Percentiles rank a stretch among this genome's conserved stretches.
Conservation (phyloP, 2,113 vertebrate species). For the Onychostruthus taczanowskii region DNA sequence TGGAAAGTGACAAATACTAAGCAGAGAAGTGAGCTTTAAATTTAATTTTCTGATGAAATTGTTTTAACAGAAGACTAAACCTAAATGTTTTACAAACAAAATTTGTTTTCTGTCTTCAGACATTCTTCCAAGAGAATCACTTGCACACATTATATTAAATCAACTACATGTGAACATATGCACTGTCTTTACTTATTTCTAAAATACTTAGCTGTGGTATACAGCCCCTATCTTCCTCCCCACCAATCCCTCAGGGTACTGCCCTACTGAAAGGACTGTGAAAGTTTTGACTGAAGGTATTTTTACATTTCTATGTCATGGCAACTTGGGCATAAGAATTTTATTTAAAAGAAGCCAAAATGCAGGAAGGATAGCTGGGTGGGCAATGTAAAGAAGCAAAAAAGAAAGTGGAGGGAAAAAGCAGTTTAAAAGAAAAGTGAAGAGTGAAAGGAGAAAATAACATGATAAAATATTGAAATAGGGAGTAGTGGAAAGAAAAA, state of each 20-base stretch:
- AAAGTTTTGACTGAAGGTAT: not conserved
- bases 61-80: not conserved
- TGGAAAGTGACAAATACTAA: not conserved
- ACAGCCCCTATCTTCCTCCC: not conserved
- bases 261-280: not conserved
- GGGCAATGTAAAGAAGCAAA: not conserved
- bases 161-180: not conserved
- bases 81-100: not conserved
- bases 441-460: not conserved
- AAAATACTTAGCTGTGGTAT: not conserved
- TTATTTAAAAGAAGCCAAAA: not conserved
- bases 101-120: not conserved
- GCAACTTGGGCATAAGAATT: not conserved
- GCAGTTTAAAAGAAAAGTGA: not conserved
- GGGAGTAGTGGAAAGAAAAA: not conserved
- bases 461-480: not conserved
- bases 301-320: not conserved
- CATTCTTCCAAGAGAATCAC: not conserved
- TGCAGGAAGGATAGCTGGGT: not conserved
- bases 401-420: not conserved
- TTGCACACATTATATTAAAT: not conserved
- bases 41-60: not conserved
- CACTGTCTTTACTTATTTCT: not conserved
- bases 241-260: not conserved
- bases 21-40: not conserved